These are phyloP conservation scores for Australoheros scitulus DNA, from an alignment of 2,113 vertebrate species.

Conservation along the genomic window DNA sequence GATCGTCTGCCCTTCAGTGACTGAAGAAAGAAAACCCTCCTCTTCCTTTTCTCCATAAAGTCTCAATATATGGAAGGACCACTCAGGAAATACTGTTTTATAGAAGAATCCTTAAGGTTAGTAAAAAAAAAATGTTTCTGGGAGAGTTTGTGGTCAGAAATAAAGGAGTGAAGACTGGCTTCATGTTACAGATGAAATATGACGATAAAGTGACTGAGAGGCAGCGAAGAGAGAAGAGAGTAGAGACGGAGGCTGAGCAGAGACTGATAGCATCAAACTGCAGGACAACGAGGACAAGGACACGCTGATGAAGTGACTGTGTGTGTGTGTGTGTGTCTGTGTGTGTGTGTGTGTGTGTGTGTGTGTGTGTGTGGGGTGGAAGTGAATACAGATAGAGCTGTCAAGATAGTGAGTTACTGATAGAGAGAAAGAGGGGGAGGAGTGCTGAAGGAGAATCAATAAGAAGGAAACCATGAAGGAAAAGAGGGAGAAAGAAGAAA, in stretches of 20 bases:
- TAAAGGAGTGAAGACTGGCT: background rate
- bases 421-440: constrained; percentile 29
- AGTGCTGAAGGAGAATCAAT: constrained; percentile 62
- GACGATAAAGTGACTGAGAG: background rate
- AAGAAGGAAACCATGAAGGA: constrained; percentile 57
- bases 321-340: constrained; percentile 12
- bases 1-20: no score
- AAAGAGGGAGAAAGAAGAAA: constrained; percentile 23
- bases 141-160: constrained; percentile 1
- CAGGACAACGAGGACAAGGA: constrained; percentile 65
- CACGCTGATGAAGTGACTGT: constrained; percentile 34
- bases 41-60: background rate
- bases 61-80: background rate
- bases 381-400: constrained; percentile 70
- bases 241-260: constrained; percentile 8
- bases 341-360: constrained; percentile 4
- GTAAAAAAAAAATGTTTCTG: background rate
- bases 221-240: constrained; percentile 22
- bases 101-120: background rate
- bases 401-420: constrained; percentile 67
- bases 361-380: constrained; percentile 14
- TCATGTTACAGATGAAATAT: background rate
- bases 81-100: no score
- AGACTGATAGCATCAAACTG: constrained; percentile 62
- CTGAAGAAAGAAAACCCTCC: no score